phyloP scores from a whole-genome alignment of 1,140 invertebrate genomes.

The Drosophila willistoni region DNA sequence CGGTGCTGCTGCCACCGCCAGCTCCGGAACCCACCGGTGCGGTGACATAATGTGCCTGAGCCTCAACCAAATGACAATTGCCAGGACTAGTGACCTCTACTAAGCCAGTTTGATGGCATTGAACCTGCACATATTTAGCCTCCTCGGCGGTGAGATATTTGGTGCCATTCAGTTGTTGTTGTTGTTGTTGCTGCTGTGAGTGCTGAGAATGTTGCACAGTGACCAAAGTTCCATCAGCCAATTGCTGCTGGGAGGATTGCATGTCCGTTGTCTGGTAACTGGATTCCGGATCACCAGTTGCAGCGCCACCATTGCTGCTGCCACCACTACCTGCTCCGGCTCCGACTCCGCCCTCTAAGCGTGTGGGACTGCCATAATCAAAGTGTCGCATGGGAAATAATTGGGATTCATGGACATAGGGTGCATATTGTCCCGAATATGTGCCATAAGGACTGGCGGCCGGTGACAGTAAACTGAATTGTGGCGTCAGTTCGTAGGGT shows the following conservation, averaged over 20 bases:
- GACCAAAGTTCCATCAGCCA: constrained; percentile 60
- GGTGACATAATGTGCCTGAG: constrained; percentile 60
- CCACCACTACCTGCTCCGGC: constrained; percentile 8
- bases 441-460: constrained; percentile 86
- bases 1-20: constrained; percentile 28
- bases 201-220: constrained; percentile 62
- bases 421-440: constrained; percentile 80
- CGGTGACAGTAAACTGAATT: constrained; percentile 89
- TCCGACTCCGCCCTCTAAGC: constrained; percentile 63
- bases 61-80: constrained; percentile 67
- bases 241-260: constrained; percentile 50
- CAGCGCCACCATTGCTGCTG: constrained; percentile 32
- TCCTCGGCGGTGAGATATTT: constrained; percentile 74
- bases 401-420: constrained; percentile 81
- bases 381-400: constrained; percentile 81
- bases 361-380: constrained; percentile 80
- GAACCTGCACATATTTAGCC: constrained; percentile 72
- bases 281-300: constrained; percentile 35
- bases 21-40: constrained; percentile 33
- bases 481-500: constrained; percentile 89
- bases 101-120: constrained; percentile 59
- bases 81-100: constrained; percentile 42
- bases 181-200: constrained; percentile 50
- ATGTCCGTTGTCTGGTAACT: constrained; percentile 58
- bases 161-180: constrained; percentile 58